Percentiles rank a stretch among this genome's conserved stretches.
Conservation (phyloP, 1,140 invertebrate genomes). For the Schlechtendalia chinensis region DNA sequence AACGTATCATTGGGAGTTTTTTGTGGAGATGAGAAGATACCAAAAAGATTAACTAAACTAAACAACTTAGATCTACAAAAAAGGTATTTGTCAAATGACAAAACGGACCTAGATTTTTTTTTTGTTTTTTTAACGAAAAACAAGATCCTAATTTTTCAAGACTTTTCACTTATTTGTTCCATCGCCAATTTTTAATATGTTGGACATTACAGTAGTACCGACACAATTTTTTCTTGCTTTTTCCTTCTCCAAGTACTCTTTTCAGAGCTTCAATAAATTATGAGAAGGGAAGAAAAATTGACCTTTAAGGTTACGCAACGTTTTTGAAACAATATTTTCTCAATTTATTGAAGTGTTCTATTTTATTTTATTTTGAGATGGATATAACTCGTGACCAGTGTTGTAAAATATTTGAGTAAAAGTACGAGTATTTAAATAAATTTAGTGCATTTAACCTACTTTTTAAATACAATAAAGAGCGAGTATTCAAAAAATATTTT, state of each 20-base stretch:
- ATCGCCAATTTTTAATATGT: slow-evolving; percentile 42
- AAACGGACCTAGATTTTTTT: slow-evolving; percentile 47
- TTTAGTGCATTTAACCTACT: too few species aligned
- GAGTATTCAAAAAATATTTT: too few species aligned
- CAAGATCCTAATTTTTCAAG: slow-evolving; percentile 45
- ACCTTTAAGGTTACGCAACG: slow-evolving; percentile 33
- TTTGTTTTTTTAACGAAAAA: slow-evolving; percentile 21
- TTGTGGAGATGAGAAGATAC: slow-evolving; percentile 7
- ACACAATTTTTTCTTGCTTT: slow-evolving; percentile 43
- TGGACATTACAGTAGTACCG: slow-evolving; percentile 29
- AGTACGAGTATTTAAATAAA: too few species aligned
- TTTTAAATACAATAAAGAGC: too few species aligned
- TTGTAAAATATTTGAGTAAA: too few species aligned
- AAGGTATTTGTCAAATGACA: slow-evolving; percentile 48
- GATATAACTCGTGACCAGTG: not conserved
- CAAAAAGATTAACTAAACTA: slow-evolving; percentile 35
- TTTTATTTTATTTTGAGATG: not conserved
- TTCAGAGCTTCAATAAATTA: slow-evolving; percentile 42
- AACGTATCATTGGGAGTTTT: slow-evolving; percentile 10
- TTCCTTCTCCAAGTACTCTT: slow-evolving; percentile 22
- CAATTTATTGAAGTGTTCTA: not conserved
- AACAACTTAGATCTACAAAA: slow-evolving; percentile 3
- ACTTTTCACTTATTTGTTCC: slow-evolving; percentile 48
- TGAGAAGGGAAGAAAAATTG: slow-evolving; percentile 28
- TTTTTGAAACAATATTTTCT: slow-evolving; percentile 38